These are phyloP conservation scores for Drusus annulatus DNA, from an alignment of 1,140 invertebrate genomes.

Conservation along the genomic window DNA sequence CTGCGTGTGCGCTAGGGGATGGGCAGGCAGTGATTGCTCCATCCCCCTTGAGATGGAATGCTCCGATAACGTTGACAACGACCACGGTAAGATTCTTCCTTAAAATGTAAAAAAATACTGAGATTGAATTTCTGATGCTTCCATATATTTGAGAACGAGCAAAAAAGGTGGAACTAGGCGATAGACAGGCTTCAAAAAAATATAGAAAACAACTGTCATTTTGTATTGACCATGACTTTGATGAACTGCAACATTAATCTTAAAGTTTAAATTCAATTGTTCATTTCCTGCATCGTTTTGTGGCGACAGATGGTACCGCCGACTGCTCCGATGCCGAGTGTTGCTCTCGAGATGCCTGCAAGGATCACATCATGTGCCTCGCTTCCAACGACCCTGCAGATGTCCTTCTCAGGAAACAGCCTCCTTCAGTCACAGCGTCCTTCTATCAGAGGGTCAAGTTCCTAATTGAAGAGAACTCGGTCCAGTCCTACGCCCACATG, in stretches of 20 bases:
- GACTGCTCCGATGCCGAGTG: slow-evolving; percentile 99
- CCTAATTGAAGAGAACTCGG: slow-evolving; percentile 97
- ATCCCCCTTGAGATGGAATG: slow-evolving; percentile 93
- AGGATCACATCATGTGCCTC: slow-evolving; percentile 93
- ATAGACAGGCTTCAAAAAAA: no score
- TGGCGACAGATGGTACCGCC: slow-evolving; percentile 89
- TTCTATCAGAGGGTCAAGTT: slow-evolving; percentile 99
- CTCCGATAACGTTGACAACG: slow-evolving; percentile 95
- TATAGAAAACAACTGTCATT: no score
- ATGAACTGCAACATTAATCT: no score
- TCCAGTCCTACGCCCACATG: slow-evolving; percentile 97
- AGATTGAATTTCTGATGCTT: no score
- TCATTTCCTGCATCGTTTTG: slow-evolving; percentile 46
- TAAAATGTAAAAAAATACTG: no score
- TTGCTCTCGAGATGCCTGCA: slow-evolving; percentile 86
- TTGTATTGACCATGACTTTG: no score
- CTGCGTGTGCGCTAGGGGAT: slow-evolving; percentile 92
- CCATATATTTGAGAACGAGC: no score
- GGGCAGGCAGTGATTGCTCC: slow-evolving; percentile 94
- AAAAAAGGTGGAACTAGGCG: no score
- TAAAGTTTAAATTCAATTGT: slow-evolving; percentile 55
- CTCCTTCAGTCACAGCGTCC: slow-evolving; percentile 94
- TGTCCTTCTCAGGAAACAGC: slow-evolving; percentile 94
- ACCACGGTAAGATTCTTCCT: slow-evolving; percentile 83
- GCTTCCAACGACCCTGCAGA: slow-evolving; percentile 96